Base-by-base conservation (phyloP, 1,140 invertebrate genomes). In the Aphaenogaster floridana region DNA sequence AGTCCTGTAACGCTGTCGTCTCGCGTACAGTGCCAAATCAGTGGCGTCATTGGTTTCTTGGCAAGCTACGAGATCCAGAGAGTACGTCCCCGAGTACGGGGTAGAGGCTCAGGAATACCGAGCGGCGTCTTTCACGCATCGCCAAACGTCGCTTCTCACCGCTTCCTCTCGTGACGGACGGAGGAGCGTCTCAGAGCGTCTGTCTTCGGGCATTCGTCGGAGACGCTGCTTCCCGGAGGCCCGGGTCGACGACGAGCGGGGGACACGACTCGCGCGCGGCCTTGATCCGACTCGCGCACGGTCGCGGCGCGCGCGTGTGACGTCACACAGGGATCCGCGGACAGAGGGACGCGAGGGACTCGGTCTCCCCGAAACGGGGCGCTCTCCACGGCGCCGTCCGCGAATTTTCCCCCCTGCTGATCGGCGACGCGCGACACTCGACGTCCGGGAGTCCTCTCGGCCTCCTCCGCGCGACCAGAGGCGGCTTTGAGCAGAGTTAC, bases 241-340 rank as follows among this genome's bases (percentile, higher is more conserved):
- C 39, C 28, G n/a, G 57, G 13, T 21, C 81, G 45, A 28, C 42
- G 54, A 83, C 64, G 52, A 42, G 13, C 13, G 28, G 45, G 42
- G 42, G 42, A 45, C 42, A 57, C 50, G 69, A n/a, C 59, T 17
- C 57, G 64, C 74, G 50, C 54, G 28, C 78, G 79, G 78, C 85
- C 85, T 86, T 86, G 85, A 86, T 68, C 45, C 42, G 72, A 21
- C 61, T 21, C 57, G 72, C 48, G 48, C 83, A 66, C 74, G 28
- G 50, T 9, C 85, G 77, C 28, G 84, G 45, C 34, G 34, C 59
- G 39, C 54, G 21, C 36, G 9, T 28, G 28, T 63, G 72, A 78
- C 50, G 63, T 88, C 88, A 71, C 88, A 71, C 57, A 50, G 21
- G 13, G 52, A 42, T 83, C 85, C 45, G 28, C 54, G 68, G 61